A percentile compares a stretch with the other conserved stretches of the same genome.
These are phyloP conservation scores for Gallinago solitaria DNA, from an alignment of 2,797 vertebrate species.

Conservation along the genomic window DNA sequence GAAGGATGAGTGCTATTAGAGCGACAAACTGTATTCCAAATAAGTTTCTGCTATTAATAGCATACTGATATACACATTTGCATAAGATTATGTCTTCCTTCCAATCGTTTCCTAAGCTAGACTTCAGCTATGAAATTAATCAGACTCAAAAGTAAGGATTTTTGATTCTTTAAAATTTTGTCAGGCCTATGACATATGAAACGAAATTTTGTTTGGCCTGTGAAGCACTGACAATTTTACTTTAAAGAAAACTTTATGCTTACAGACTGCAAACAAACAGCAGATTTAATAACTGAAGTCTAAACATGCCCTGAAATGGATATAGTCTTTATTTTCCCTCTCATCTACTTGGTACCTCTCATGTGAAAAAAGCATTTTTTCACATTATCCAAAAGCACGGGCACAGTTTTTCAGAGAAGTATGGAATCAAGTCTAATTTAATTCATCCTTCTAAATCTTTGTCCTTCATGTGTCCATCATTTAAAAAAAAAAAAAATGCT, in stretches of 20 bases:
- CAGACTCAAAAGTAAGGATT: neutral
- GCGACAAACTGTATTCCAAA: neutral
- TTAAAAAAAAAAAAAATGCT: neutral
- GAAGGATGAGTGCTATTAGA: neutral
- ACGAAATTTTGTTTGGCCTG: neutral
- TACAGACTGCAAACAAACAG: neutral
- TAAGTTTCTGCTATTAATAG: neutral
- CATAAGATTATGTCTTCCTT: neutral
- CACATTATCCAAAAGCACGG: neutral
- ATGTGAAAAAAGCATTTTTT: neutral
- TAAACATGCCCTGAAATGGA: neutral
- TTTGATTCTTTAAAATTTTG: neutral
- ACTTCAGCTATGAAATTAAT: neutral
- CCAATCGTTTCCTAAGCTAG: neutral
- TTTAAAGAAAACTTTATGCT: neutral
- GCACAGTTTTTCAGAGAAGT: neutral
- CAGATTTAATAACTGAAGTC: neutral
- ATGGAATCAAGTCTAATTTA: neutral
- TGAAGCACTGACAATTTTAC: neutral
- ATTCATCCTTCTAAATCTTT: neutral
- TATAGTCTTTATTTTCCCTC: neutral
- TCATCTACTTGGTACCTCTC: neutral
- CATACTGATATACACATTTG: neutral
- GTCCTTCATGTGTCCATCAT: neutral
- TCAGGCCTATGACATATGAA: rapidly evolving